Evolutionary conservation across 2,113 vertebrate species (phyloP), one percentile per base, ranked within the genome.

Genomic region (Salvelinus alpinus): DNA sequence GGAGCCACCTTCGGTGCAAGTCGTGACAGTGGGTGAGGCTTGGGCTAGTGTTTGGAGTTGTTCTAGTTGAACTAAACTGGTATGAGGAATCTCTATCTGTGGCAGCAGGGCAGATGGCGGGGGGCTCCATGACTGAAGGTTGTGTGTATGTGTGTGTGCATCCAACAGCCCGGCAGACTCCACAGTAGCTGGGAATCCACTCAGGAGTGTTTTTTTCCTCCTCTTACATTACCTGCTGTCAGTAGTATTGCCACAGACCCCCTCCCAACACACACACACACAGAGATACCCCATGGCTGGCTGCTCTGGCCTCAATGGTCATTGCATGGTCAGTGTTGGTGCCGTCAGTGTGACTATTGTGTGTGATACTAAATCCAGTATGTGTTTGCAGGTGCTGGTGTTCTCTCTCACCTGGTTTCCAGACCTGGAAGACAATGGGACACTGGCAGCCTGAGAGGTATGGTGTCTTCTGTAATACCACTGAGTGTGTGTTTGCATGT

Each of bases 101-200:
- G 75, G 79, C 64, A 48, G 13, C 47, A 22, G 70, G 68, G 77
- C 20, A 74, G 31, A 59, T 81, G 65, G 75, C 2, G 70, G 31
- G 84, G 8, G 8, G 70, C 48, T 51, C 14, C 14, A 2, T 4
- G 79, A 11, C 77, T 73, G 7, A 38, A 38, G 34, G 34, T 8
- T 38, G 34, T 38, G 34, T 34, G 34, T 34, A 5, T 31, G 31
- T 31, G 31, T 31, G 31, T 47, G 72, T 31, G 24, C 74, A 29
- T 74, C 77, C 80, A 44, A 77, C 69, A 83, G 88, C 81, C 92
- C 75, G 71, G 67, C 80, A 85, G 92, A 80, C 90, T 91, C 89
- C 87, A 72, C 44, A 81, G 87, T 91, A 93, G 91, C 92, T 93
- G 91, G 82, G 88, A 91, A 93, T 91, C 78, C 79, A 72, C 81